Base-by-base conservation (phyloP, 2,113 vertebrate genomes). In the Salvator merianae region DNA sequence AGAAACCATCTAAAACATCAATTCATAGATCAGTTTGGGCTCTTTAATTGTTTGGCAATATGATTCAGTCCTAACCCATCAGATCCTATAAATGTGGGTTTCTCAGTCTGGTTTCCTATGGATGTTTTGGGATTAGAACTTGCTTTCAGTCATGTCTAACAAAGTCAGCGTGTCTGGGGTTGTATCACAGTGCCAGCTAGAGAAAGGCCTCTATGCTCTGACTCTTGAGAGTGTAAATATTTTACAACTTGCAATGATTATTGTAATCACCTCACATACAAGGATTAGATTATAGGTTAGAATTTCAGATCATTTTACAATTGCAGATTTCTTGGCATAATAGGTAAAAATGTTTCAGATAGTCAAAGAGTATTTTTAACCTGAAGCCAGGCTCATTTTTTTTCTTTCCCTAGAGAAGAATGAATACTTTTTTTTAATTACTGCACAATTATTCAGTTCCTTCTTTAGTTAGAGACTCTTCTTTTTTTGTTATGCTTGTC, bases 281-380 rank as follows among this genome's bases (percentile, higher is more conserved):
- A 28, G 63, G 55, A 55, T 81, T 76, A 62, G 71, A 75, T 55
- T 75, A 34, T 18, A 59, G 43, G 34, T 69, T 55, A 30, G 26
- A 4, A 69, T 28, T 77, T 90, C 84, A 89, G 76, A 85, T 90
- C 85, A 89, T 72, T 88, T 91, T 90, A 74, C 40, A 92, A 91
- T 87, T 86, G 82, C 90, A 47, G 93, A 93, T 90, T 88, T 78
- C 88, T 91, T 89, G 74, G 83, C 88, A 85, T 43, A 80, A 83
- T 71, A 77, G 87, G 88, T 91, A 91, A 88, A 91, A 93, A 89
- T 88, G 90, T 88, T 93, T 90, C 81, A 77, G 18, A 66, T 84
- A 88, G 84, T 93, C 85, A 92, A 65, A 86, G 78, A 89, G 93
- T 93, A 91, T 93, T 94, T 93, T 94, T 95, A 94, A 93, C 62